Percentiles rank a stretch among this genome's conserved stretches.
Conservation (phyloP, 2,888 invertebrate species). For the Penaeus monodon region DNA sequence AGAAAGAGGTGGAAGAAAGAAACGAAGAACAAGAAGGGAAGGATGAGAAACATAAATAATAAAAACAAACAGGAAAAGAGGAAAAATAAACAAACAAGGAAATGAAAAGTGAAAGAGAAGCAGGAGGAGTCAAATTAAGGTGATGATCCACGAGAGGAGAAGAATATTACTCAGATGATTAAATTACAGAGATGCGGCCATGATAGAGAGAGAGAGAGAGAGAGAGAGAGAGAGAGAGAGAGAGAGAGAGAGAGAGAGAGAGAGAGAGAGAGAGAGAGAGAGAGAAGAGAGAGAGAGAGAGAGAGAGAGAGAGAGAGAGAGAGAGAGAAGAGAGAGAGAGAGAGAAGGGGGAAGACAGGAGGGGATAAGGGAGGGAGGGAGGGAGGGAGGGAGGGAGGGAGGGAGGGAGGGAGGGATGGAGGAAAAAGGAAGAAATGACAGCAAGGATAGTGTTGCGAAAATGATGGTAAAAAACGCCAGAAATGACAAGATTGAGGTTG, state of each 20-base stretch:
- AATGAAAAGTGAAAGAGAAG: too few species aligned
- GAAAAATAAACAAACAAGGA: too few species aligned
- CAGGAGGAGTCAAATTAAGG: too few species aligned
- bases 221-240: background rate
- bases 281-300: background rate
- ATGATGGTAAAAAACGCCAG: background rate
- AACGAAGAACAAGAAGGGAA: background rate
- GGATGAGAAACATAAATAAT: background rate
- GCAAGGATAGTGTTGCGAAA: background rate
- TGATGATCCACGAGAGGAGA: too few species aligned
- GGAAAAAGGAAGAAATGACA: background rate
- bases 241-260: conserved; percentile 7
- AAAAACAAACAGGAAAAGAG: too few species aligned
- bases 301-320: conserved; percentile 1
- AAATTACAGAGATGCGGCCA: too few species aligned
- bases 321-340: background rate
- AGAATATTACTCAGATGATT: too few species aligned
- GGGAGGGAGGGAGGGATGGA: background rate
- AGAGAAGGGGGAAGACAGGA: background rate
- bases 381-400: background rate
- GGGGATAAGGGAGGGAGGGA: background rate
- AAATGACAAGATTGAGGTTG: too few species aligned
- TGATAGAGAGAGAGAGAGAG: too few species aligned
- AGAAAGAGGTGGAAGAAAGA: too few species aligned
- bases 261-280: conserved; percentile 25